These are phyloP conservation scores for Ostrea denselamellosa DNA, from an alignment of 1,140 invertebrate genomes.

Conservation along the genomic window DNA sequence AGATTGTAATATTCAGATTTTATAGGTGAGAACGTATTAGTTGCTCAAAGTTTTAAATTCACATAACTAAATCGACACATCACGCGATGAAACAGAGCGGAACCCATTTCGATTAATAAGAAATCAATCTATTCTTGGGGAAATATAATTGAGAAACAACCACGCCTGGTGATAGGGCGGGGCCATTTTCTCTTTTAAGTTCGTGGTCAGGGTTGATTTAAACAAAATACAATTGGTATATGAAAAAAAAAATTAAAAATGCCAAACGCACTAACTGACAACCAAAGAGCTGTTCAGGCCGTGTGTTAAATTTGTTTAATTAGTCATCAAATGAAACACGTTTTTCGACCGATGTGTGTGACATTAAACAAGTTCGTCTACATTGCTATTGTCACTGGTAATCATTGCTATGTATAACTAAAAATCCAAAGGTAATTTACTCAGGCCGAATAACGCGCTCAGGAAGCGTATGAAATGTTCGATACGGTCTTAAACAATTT, in stretches of 20 bases:
- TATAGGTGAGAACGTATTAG: too few species aligned
- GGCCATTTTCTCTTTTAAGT: background rate
- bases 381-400: background rate
- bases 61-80: too few species aligned
- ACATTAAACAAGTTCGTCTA: background rate
- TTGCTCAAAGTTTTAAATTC: too few species aligned
- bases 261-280: background rate
- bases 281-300: background rate
- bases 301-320: background rate
- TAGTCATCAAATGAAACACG: conserved; percentile 14
- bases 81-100: too few species aligned
- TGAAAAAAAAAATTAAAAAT: background rate
- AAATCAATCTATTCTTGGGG: too few species aligned
- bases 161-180: background rate
- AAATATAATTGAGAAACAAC: background rate
- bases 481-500: too few species aligned
- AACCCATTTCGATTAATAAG: too few species aligned
- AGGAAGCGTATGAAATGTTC: too few species aligned
- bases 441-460: too few species aligned
- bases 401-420: too few species aligned
- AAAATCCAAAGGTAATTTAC: too few species aligned
- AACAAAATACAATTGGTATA: background rate
- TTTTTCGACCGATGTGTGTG: background rate
- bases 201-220: background rate
- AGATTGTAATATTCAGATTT: too few species aligned